These are phyloP conservation scores for Oncorhynchus keta DNA, from an alignment of 2,113 vertebrate species.

Conservation along the genomic window DNA sequence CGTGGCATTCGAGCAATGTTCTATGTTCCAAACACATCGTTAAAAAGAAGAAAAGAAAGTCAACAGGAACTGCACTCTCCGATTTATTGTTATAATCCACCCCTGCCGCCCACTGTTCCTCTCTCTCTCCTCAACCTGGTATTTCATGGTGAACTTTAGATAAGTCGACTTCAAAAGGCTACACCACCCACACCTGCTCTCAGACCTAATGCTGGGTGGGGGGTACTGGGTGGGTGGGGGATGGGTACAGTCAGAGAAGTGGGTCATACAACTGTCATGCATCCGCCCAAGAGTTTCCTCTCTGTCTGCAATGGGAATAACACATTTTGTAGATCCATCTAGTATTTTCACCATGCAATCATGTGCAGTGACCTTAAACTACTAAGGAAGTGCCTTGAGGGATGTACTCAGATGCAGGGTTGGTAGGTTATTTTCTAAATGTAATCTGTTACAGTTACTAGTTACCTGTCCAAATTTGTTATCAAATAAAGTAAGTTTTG, in stretches of 20 bases:
- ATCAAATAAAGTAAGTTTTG: too few species aligned
- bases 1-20: background rate
- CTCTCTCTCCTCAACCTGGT: background rate
- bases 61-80: background rate
- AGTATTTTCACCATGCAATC: background rate
- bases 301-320: too few species aligned
- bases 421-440: too few species aligned
- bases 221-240: background rate
- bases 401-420: background rate
- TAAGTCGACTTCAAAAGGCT: conserved; percentile 35
- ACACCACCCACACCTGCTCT: conserved; percentile 15
- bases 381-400: background rate
- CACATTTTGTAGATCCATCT: too few species aligned
- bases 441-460: too few species aligned
- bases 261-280: background rate
- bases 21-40: background rate
- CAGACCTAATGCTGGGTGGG: background rate
- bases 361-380: background rate
- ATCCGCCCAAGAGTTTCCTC: background rate
- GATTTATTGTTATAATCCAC: background rate
- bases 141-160: conserved; percentile 31
- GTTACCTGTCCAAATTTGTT: too few species aligned
- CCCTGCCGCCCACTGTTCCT: background rate
- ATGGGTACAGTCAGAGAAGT: background rate
- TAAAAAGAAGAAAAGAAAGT: background rate